Conservation (phyloP, 2,888 invertebrate genomes). For the Argyra leucocephala region DNA sequence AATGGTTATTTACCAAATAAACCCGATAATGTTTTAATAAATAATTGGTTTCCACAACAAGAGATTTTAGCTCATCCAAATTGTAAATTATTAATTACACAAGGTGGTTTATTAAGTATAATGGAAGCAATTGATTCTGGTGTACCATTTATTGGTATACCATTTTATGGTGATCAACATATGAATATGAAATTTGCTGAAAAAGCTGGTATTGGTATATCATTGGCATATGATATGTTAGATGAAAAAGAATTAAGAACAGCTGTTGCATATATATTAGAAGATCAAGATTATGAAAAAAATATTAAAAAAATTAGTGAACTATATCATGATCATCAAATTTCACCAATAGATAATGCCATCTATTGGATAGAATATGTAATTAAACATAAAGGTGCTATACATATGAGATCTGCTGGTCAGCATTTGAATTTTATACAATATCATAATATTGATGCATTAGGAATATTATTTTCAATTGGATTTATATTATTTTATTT, state of each 20-base stretch:
- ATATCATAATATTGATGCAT: constrained; percentile 19
- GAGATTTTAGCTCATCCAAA: constrained; percentile 44
- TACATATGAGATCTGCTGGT: constrained; percentile 38
- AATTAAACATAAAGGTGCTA: constrained; percentile 40
- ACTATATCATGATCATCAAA: constrained; percentile 40
- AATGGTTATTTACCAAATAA: constrained; percentile 37
- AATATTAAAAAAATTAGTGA: constrained; percentile 33
- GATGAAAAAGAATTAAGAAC: constrained; percentile 31
- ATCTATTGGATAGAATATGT: constrained; percentile 45
- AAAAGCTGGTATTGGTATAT: constrained; percentile 34
- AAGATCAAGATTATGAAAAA: constrained; percentile 38
- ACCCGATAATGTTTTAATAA: constrained; percentile 37
- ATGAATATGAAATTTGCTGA: constrained; percentile 33
- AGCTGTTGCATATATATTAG: constrained; percentile 37
- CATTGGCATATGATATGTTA: constrained; percentile 35
- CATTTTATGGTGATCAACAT: constrained; percentile 39
- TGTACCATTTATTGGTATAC: constrained; percentile 42
- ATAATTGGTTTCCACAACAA: constrained; percentile 40
- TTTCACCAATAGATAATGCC: constrained; percentile 36
- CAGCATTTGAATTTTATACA: constrained; percentile 17
- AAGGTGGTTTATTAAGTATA: constrained; percentile 47
- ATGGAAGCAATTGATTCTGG: constrained; percentile 44
- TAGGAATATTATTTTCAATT: not conserved
- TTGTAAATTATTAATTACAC: constrained; percentile 46
- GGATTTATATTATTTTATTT: constrained; percentile 7